Percentiles rank a stretch among this genome's conserved stretches.
Conservation (phyloP, 2,888 invertebrate species). For the Hirtodrosophila histrioides region DNA sequence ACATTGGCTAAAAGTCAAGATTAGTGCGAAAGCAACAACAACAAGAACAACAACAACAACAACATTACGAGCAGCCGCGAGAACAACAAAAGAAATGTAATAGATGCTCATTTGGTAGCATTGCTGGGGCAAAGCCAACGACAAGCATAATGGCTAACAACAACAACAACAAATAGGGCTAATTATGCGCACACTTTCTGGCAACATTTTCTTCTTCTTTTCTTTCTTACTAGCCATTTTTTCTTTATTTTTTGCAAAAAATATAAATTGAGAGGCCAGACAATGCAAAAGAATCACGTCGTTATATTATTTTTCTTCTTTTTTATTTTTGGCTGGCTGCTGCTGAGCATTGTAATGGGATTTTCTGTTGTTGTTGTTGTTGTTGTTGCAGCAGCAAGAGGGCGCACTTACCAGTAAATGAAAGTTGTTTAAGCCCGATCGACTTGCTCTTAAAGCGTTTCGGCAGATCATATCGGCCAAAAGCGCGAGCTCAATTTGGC, state of each 20-base stretch:
- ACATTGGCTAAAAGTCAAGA: slow-evolving; percentile 62
- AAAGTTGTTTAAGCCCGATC: slow-evolving; percentile 59
- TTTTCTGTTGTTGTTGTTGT: slow-evolving; percentile 34
- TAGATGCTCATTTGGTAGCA: slow-evolving; percentile 73
- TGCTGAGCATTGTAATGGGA: slow-evolving; percentile 39
- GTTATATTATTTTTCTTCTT: slow-evolving; percentile 52
- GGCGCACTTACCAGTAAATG: slow-evolving; percentile 63
- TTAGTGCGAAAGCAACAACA: slow-evolving; percentile 49
- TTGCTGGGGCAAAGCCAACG: slow-evolving; percentile 35
- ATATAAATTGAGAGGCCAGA: slow-evolving; percentile 40
- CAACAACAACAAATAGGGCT: slow-evolving; percentile 68
- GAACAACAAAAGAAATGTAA: slow-evolving; percentile 70
- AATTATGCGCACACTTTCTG: slow-evolving; percentile 75
- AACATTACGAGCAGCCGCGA: slow-evolving; percentile 28
- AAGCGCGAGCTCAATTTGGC: background rate
- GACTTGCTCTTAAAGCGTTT: slow-evolving; percentile 16
- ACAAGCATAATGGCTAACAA: slow-evolving; percentile 36
- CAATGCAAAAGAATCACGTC: slow-evolving; percentile 72
- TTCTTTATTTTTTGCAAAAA: slow-evolving; percentile 37
- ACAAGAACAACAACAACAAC: slow-evolving; percentile 21
- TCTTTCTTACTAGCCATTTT: slow-evolving; percentile 23
- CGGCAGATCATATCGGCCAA: slow-evolving; percentile 8
- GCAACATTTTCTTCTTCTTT: slow-evolving; percentile 10
- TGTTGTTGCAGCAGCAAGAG: slow-evolving; percentile 21
- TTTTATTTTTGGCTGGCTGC: slow-evolving; percentile 30